Evolutionary conservation across 2,113 vertebrate species (phyloP).

Genomic region (Bungarus multicinctus): DNA sequence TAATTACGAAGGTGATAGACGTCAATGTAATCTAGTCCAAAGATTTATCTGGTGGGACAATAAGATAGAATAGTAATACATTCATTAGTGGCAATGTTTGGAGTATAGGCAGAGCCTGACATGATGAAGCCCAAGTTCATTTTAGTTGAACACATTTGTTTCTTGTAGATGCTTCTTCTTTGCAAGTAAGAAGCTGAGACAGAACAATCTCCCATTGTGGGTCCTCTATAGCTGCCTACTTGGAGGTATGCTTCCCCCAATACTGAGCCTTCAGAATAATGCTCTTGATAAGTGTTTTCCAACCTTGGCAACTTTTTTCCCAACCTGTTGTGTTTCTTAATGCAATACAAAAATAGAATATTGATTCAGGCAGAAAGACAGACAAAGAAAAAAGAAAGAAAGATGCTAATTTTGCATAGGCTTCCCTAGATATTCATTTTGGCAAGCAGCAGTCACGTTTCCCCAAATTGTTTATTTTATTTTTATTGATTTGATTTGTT

Average conservation of each 20-base stretch:
- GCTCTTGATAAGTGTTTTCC: background rate
- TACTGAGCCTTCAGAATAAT: background rate
- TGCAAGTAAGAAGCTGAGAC: background rate
- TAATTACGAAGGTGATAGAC: background rate
- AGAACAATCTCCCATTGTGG: background rate
- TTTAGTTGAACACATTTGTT: background rate
- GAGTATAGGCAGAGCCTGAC: background rate
- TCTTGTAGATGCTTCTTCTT: background rate
- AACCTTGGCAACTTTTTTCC: background rate
- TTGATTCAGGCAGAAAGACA: background rate
- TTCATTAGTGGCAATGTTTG: background rate
- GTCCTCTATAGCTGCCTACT: background rate
- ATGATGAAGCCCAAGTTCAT: background rate
- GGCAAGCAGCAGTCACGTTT: too few species aligned
- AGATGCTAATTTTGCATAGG: too few species aligned
- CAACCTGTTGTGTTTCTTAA: background rate
- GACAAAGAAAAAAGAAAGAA: background rate
- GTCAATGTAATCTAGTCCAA: background rate
- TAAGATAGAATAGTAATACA: background rate
- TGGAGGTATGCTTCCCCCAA: background rate
- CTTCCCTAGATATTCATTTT: too few species aligned
- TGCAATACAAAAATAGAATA: background rate
- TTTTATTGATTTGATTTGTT: too few species aligned
- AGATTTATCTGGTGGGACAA: background rate
- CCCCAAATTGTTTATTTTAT: too few species aligned